Percentiles rank a stretch among this genome's conserved stretches.
These are phyloP conservation scores for Peromyscus polionotus DNA, from an alignment of 2,113 vertebrate species.

Conservation along the genomic window DNA sequence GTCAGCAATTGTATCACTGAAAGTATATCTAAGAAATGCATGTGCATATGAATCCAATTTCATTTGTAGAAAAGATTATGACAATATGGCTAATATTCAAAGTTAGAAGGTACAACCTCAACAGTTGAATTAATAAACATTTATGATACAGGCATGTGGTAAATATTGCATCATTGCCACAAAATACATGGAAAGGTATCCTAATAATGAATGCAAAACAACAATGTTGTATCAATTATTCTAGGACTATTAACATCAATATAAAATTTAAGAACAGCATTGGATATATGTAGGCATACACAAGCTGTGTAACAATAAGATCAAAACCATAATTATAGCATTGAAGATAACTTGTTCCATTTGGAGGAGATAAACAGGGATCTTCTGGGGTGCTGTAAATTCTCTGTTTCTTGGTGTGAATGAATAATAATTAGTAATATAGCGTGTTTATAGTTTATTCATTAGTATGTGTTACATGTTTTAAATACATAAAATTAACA, in stretches of 20 bases:
- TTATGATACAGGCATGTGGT: not conserved
- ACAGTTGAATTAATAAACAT: not conserved
- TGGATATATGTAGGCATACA: not conserved
- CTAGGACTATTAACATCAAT: not conserved
- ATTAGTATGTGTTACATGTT: not conserved
- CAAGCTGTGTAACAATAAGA: not conserved
- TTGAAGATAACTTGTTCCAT: not conserved
- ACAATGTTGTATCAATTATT: not conserved
- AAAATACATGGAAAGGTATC: not conserved
- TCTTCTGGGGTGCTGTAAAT: not conserved
- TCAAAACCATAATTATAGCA: too few species aligned
- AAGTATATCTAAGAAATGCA: not conserved
- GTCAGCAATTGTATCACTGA: not conserved
- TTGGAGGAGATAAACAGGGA: not conserved
- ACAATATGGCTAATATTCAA: not conserved
- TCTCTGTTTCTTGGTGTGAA: not conserved
- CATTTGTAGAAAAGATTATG: not conserved
- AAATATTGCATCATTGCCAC: not conserved
- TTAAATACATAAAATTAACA: not conserved
- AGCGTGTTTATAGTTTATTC: not conserved
- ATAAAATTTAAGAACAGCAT: not conserved
- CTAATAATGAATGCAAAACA: not conserved
- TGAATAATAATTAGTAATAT: not conserved
- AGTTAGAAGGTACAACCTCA: not conserved
- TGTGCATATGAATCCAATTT: not conserved